phyloP scores from a whole-genome alignment of 2,113 vertebrate genomes.

The Falco punctatus region DNA sequence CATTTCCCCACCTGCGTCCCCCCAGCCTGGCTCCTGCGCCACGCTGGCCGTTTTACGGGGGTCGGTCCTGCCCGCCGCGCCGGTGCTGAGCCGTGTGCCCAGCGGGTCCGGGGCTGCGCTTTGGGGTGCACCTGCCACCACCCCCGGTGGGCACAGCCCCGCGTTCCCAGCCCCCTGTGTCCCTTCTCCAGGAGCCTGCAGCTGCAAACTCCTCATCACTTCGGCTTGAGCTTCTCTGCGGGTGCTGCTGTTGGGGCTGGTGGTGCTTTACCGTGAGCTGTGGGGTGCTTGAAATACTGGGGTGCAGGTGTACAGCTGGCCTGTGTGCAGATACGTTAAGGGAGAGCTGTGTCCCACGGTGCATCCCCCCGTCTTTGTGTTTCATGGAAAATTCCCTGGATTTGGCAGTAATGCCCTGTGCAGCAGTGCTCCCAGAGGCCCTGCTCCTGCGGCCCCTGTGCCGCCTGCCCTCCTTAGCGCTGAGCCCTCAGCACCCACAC shows the following conservation, averaged over 20 bases:
- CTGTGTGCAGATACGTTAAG: fast-evolving
- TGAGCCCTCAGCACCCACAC: fast-evolving
- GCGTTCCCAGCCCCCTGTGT: fast-evolving
- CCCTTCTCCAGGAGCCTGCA: background rate
- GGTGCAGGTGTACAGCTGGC: background rate
- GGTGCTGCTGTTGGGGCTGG: fast-evolving
- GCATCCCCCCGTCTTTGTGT: background rate
- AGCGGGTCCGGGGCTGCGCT: background rate
- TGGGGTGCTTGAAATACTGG: background rate
- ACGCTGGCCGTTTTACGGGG: fast-evolving
- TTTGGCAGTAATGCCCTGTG: background rate
- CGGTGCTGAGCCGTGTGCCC: background rate
- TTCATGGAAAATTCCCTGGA: background rate
- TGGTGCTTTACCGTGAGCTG: background rate
- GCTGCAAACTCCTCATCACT: background rate
- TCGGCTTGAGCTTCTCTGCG: fast-evolving
- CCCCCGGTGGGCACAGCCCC: background rate
- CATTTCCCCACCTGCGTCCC: background rate
- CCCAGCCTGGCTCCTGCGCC: background rate
- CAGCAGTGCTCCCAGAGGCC: background rate
- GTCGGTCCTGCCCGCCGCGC: fast-evolving
- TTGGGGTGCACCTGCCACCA: background rate
- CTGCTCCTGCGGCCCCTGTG: background rate
- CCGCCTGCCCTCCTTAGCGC: fast-evolving
- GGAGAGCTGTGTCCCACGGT: background rate